Base-by-base conservation (phyloP, 64 coral and sea anemone species). In the Stylophora pistillata region DNA sequence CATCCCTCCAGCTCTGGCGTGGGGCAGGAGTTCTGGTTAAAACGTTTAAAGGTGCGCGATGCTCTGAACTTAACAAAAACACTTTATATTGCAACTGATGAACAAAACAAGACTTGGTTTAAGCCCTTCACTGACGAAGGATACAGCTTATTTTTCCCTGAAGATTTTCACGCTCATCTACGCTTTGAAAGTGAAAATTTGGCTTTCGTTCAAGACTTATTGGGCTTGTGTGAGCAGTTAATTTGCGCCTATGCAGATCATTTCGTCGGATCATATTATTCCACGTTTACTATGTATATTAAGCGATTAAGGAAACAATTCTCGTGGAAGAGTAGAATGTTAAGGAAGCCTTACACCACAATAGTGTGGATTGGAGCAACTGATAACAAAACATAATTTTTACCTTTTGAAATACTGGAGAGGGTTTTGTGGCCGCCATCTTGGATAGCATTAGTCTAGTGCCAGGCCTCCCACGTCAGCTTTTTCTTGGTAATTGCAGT, bases 31-130 rank as follows among this genome's bases (percentile, higher is more conserved):
- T 90, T 85, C 59, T 99, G 93, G 93, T 69, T 94, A n/a, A 30
- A 55, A 23, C 20, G 56, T 34, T 20, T 99, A 82, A 23, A 81
- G 10, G 59, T 66, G 64, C 71, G 84, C 52, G 25, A 84, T 6
- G 88, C 91, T 58, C 73, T 92, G 29, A 74, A 88, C 18, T n/a
- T 87, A 25, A 88, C 97, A 3, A 74, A 79, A 10, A 95, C 79
- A 28, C 97, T 99, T 78, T 99, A 99, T 27, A 85, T 99, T 20
- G 93, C 97, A 18, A 99, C 97, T 0, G 97, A 99, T 70, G 97
- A 99, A 34, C 75, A 25, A 33, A 82, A 95, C 68, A 78, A 73
- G 71, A 73, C 76, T 23, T 99, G 97, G 97, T 99, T 99, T 78
- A 15, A 74, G 30, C 93, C 93, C 47, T 92, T 99, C 33, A 92